Percentiles rank a stretch among this genome's conserved stretches.
Evolutionary conservation across 2,888 invertebrate species (phyloP).

Genomic region (Helicoverpa assulta): DNA sequence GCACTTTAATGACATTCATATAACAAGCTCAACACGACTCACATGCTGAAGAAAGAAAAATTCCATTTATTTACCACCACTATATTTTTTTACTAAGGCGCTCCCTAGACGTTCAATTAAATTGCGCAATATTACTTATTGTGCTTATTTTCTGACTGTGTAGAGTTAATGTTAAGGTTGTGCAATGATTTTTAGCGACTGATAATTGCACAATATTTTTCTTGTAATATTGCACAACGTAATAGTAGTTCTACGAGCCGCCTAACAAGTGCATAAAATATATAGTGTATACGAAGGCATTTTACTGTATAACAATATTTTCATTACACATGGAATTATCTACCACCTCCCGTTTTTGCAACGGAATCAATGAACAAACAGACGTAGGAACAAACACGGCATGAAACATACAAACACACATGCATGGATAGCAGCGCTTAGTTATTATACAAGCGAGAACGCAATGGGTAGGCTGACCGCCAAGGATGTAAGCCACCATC

Average conservation of each 20-base stretch:
- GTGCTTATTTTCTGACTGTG: too few species aligned
- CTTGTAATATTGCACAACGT: too few species aligned
- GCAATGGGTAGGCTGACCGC: conserved; percentile 26
- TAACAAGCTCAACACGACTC: not conserved
- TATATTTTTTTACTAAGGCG: conserved; percentile 12
- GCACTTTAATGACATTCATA: not conserved
- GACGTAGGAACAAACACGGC: conserved; percentile 29
- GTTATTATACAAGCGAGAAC: conserved; percentile 39
- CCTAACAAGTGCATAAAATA: conserved; percentile 18
- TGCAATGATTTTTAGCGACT: too few species aligned
- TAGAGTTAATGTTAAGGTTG: too few species aligned
- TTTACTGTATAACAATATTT: conserved; percentile 1
- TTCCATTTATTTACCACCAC: conserved; percentile 19
- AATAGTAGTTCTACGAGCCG: not conserved
- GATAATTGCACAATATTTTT: too few species aligned
- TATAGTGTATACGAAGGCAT: not conserved
- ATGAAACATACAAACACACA: conserved; percentile 46
- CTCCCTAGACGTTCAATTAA: too few species aligned
- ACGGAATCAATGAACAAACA: conserved; percentile 25
- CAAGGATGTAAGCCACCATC: too few species aligned
- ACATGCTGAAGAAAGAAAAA: conserved; percentile 32
- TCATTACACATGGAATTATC: conserved; percentile 13
- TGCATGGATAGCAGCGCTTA: conserved; percentile 43
- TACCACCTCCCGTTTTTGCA: conserved; percentile 16
- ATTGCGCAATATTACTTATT: too few species aligned